phyloP scores from a whole-genome alignment of 2,113 vertebrate genomes.

The Desmodus rotundus region DNA sequence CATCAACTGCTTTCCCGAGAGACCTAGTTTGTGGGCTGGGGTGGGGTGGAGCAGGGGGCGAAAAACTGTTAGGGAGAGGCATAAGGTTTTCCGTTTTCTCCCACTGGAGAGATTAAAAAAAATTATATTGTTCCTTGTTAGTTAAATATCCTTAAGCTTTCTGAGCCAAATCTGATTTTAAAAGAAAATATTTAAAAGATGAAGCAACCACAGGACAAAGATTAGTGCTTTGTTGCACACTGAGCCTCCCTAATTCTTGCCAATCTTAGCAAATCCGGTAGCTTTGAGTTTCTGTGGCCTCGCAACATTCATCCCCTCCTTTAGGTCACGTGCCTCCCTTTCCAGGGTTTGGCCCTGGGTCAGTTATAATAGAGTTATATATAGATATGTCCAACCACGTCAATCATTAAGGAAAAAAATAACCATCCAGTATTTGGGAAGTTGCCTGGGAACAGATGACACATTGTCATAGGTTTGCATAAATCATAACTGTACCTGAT shows the following conservation, averaged over 20 bases:
- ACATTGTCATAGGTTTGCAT: neutral
- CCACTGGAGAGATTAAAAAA: neutral
- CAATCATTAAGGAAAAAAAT: neutral
- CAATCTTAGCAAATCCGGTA: neutral
- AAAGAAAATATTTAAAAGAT: neutral
- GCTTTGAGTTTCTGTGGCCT: neutral
- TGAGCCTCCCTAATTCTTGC: neutral
- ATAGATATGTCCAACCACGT: neutral
- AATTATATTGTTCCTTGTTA: neutral
- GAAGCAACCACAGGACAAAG: neutral
- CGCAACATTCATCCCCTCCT: neutral
- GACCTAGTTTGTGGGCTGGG: neutral
- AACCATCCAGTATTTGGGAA: neutral
- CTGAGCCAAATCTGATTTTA: conserved; percentile 18
- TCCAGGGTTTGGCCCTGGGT: neutral
- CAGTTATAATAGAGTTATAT: neutral
- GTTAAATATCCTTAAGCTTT: neutral
- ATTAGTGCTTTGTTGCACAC: neutral
- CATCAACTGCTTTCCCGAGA: neutral
- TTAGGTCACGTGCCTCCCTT: neutral
- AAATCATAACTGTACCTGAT: neutral
- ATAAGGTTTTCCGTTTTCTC: neutral
- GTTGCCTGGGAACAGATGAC: neutral
- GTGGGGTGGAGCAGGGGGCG: no score
- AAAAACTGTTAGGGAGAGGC: no score